Evolutionary conservation across 2,797 vertebrate genomes (phyloP), one percentile per base, ranked within the genome.

Genomic region (Anabacerthia variegaticeps): DNA sequence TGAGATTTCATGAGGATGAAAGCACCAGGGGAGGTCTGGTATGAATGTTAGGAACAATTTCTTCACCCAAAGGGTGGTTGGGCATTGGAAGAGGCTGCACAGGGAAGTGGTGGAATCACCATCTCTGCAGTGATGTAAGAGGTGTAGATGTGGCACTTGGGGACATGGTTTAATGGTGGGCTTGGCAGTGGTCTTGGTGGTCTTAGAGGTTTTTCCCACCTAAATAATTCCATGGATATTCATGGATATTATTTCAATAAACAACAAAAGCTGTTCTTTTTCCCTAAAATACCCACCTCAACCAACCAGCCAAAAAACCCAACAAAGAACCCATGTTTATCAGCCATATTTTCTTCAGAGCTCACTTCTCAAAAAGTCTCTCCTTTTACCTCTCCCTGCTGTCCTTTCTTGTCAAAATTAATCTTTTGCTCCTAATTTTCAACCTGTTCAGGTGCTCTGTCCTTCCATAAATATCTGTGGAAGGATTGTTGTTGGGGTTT

Each of bases 281-380:
- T 20, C 13, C 2, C 5, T 18, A 37, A 72, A 44, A 10, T 36
- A 23, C 1, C 5, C 41, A 39, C 9, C 27, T 41, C 27, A 27
- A 56, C 1, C 12, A 55, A 43, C 1, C 7, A 56, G 15, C 2
- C 12, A 30, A 52, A 63, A 74, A 17, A 0, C 0, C 2, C 14
- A 34, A 32, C 6, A 36, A 37, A 46, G 36, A n/a, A 1, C 2
- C 3, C 54, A 20, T 11, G 5, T 51, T 66, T 3, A 16, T 62
- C 17, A 23, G 6, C 36, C 2, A 1, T 36, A 13, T 75, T 77
- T 75, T 56, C 19, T 81, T 79, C 69, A 72, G 62, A 65, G 11
- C 24, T 74, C 34, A 22, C 12, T 3, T 69, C 34, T 72, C 14
- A 51, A 62, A 79, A 72, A 23, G 13, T 2, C 15, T 77, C 18